phyloP scores from a whole-genome alignment of 2,797 vertebrate species.

The Setipinna tenuifilis region DNA sequence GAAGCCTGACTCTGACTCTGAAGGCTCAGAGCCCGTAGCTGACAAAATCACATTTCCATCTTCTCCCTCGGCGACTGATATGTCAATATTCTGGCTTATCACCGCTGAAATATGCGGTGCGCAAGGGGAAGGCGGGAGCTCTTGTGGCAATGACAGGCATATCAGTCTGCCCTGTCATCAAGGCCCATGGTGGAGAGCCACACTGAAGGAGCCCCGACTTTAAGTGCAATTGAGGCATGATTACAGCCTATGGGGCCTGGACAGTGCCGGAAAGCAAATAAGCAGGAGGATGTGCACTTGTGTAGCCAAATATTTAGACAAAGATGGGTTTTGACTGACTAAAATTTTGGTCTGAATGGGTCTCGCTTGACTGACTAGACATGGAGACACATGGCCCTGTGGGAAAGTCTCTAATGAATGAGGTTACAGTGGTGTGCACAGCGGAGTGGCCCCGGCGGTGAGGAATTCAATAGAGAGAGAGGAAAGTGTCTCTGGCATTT shows the following conservation, averaged over 20 bases:
- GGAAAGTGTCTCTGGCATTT: no score
- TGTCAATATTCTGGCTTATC: background rate
- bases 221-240: background rate
- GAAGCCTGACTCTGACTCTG: background rate
- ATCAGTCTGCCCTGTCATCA: background rate
- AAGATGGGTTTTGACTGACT: background rate
- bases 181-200: background rate
- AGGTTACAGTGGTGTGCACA: background rate
- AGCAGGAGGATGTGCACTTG: background rate
- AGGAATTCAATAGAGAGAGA: no score
- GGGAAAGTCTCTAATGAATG: background rate
- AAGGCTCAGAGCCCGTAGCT: background rate
- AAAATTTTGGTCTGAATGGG: background rate
- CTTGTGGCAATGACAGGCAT: background rate
- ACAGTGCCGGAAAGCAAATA: background rate
- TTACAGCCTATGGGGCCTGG: background rate
- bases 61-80: background rate
- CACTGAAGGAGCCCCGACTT: background rate
- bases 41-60: background rate
- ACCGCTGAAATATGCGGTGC: background rate
- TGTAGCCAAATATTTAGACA: background rate
- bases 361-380: background rate
- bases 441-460: background rate
- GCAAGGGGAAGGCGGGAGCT: background rate
- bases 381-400: background rate